Base-by-base conservation (phyloP, 2,113 vertebrate genomes). In the Azemiops feae region DNA sequence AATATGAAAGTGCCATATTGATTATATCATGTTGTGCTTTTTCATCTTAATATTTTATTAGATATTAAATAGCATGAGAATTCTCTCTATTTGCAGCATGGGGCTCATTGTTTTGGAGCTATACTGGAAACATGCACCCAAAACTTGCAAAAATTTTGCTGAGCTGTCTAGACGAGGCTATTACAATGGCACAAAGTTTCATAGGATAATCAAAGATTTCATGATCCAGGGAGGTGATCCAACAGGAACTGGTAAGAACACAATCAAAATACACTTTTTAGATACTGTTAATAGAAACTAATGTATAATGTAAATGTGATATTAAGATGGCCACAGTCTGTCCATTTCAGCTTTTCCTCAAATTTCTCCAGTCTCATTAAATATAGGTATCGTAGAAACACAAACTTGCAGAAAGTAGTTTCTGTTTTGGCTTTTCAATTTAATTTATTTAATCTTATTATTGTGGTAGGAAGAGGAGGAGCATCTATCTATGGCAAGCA, bases 191-290 rank as follows among this genome's bases (percentile, higher is more conserved):
- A 99, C 98, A 47, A 99, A 98, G 94, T 99, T 99, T 95, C 99
- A 99, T 94, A 97, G 99, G 20, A 97, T 99, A 94, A 99, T 99
- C 96, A 99, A 98, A 95, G 98, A 99, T 93, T 99, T 99, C 97
- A 99, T 99, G 99, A 98, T 99, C 91, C 99, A 99, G 89, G 99
- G 99, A 1, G 99, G 99, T 27, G 99, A 99, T 96, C 99, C 99
- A 0, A 99, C 99, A 0, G 99, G 98, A 85, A 99, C 99, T 90
- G 99, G 99, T 99, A 95, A 95, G 88, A 30, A 87, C 54, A 52
- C 53, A 0, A 23, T 57, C 1, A 4, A 3, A 22, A 0, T 50
- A 11, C 1, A 10, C 14, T 54, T 11, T 25, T 54, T 23, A 30
- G n/a, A 39, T 53, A 55, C 14, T 57, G 52, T 69, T 47, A 14